Evolutionary conservation across 2,797 vertebrate genomes (phyloP), one percentile per base, ranked within the genome.

Genomic region (Sardinella longiceps): DNA sequence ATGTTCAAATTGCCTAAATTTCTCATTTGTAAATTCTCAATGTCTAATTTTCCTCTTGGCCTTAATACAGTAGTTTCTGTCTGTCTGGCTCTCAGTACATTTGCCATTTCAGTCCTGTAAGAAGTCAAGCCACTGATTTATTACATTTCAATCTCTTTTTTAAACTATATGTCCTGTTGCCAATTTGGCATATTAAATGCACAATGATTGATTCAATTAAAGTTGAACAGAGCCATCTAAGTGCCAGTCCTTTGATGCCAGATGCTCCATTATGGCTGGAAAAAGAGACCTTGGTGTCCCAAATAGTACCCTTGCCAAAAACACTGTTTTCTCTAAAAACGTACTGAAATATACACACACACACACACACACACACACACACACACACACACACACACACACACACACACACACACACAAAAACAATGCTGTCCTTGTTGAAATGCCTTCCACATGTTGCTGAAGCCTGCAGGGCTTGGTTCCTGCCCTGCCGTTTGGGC

Each of bases 371-470:
- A 30, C 53, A 63, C 58, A 25, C n/a, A 63, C 0, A 63, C n/a
- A 28, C n/a, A 63, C n/a, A 63, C 58, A 63, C n/a, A 12, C n/a
- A 63, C 10, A 28, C 25, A 66, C 60, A 66, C 60, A 66, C 25
- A 66, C 60, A 66, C 60, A 66, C 11, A 33, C 30, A 74, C 66
- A 74, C 33, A 39, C 66, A 74, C 60, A 66, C 25, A 66, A 66
- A 37, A 74, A 74, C 66, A 74, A 74, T 74, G 66, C 33, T 74
- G 66, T 74, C 66, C 66, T 74, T 74, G 66, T 74, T 74, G 33
- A 74, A 74, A 74, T 74, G 66, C 30, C 33, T 74, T 74, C 66
- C 66, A 74, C 66, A 74, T 74, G 66, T 74, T 74, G 30, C 66
- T 18, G 30, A 33, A 37, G 66, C 30, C 14, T 33, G 66, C 66